Evolutionary conservation across 2,888 invertebrate genomes (phyloP), one percentile per base, ranked within the genome.

Genomic region (Agrilus cyanescens): DNA sequence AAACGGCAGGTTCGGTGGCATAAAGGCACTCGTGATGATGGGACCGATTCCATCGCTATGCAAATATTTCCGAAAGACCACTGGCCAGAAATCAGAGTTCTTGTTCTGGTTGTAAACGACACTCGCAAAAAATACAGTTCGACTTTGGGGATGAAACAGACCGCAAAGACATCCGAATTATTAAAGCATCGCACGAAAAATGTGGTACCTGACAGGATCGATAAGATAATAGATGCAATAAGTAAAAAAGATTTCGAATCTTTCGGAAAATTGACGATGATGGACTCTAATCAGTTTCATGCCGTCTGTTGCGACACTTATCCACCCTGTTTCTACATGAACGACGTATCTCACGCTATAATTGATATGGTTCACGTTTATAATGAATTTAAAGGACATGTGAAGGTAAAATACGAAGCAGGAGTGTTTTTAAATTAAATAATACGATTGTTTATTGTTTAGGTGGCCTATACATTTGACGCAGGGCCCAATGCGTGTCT

Each of bases 401-500:
- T 68, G 13, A 83, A 78, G 67, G 84, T 79, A 61, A 55, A 29
- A 8, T 12, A 25, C 4, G 38, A 18, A 16, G 16, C 5, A n/a
- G n/a, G n/a, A n/a, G n/a, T n/a, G n/a, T n/a, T n/a, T n/a, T n/a
- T n/a, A n/a, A n/a, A n/a, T n/a, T n/a, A n/a, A n/a, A n/a, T n/a
- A n/a, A n/a, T n/a, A n/a, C n/a, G n/a, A 31, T 31, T 8, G 12
- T 31, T 8, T n/a, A 10, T 34, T 34, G 34, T 64, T 39, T 56
- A 80, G 79, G 76, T 90, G 6, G 93, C 94, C 0, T 99, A 99
- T 62, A 96, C 97, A 12, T 98, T 91, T 71, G 98, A 98, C 75
- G 98, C 98, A 41, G 98, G 98, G 4, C 88, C 96, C 38, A 98
- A 98, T 72, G 91, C 91, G 4, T 94, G 91, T 63, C 66, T 97